Evolutionary conservation across 2,113 vertebrate species (phyloP).

Genomic region (Gymnobelideus leadbeateri): DNA sequence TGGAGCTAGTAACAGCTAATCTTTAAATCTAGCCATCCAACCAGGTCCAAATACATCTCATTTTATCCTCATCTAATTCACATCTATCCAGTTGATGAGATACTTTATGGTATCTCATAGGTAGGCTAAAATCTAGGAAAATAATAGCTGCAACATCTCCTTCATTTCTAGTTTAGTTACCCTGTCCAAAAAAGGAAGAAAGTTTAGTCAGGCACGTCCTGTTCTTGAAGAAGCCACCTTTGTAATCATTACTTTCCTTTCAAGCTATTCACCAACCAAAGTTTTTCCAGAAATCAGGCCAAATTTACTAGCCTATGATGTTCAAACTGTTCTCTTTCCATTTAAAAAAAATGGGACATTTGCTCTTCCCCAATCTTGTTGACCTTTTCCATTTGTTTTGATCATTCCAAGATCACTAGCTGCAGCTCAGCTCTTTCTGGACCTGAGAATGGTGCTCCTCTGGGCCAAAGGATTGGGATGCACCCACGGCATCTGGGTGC

Average conservation of each 20-base stretch:
- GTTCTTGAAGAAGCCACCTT: neutral
- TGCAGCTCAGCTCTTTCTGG: neutral
- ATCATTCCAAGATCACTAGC: neutral
- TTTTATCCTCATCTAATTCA: neutral
- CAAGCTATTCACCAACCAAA: neutral
- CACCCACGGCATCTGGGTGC: neutral
- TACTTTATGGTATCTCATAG: neutral
- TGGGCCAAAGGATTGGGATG: neutral
- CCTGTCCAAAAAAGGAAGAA: neutral
- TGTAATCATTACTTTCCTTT: neutral
- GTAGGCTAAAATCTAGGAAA: neutral
- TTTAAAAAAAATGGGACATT: neutral
- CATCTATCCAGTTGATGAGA: neutral
- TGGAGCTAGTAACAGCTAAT: neutral
- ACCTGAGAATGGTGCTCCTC: neutral
- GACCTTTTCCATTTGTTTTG: neutral
- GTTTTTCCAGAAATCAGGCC: neutral
- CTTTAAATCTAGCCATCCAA: neutral
- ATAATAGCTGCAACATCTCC: neutral
- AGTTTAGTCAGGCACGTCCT: neutral
- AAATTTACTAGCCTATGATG: neutral
- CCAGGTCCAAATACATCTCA: neutral
- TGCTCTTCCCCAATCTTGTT: neutral
- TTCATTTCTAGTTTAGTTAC: neutral
- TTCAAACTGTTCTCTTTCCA: neutral